Percentiles rank a stretch among this genome's conserved stretches.
phyloP scores from a whole-genome alignment of 2,113 vertebrate genomes.

The Diphyllodes magnificus region DNA sequence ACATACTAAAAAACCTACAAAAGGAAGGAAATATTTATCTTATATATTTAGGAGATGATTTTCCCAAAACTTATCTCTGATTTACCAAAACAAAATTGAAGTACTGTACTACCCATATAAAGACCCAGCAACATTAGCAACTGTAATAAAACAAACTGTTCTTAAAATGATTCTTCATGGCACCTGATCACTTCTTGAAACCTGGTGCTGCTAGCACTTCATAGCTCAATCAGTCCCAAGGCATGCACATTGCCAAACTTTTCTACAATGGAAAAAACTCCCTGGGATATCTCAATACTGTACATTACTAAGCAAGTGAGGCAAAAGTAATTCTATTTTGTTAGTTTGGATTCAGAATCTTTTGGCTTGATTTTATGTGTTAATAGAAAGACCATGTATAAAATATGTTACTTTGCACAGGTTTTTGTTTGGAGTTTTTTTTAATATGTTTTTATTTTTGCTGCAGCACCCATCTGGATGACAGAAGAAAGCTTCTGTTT shows the following conservation, averaged over 20 bases:
- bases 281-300: not conserved
- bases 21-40: not conserved
- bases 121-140: not conserved
- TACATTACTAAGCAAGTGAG: not conserved
- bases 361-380: not conserved
- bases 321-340: not conserved
- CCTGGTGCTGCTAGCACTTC: not conserved
- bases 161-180: not conserved
- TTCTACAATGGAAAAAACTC: not conserved
- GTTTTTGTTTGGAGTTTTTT: not conserved
- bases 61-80: not conserved
- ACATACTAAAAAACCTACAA: not conserved
- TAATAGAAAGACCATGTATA: not conserved
- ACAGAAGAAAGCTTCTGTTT: not conserved
- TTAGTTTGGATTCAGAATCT: not conserved
- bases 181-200: not conserved
- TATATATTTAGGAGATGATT: not conserved
- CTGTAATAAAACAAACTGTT: not conserved
- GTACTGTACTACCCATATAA: not conserved
- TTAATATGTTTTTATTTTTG: not conserved
- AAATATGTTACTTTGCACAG: not conserved
- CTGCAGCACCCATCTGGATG: not conserved
- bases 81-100: not conserved
- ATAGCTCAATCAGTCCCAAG: not conserved
- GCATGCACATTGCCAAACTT: not conserved